Percentiles rank a stretch among this genome's conserved stretches.
These are phyloP conservation scores for Phoeniculus purpureus DNA, from an alignment of 2,797 vertebrate genomes.

Conservation along the genomic window DNA sequence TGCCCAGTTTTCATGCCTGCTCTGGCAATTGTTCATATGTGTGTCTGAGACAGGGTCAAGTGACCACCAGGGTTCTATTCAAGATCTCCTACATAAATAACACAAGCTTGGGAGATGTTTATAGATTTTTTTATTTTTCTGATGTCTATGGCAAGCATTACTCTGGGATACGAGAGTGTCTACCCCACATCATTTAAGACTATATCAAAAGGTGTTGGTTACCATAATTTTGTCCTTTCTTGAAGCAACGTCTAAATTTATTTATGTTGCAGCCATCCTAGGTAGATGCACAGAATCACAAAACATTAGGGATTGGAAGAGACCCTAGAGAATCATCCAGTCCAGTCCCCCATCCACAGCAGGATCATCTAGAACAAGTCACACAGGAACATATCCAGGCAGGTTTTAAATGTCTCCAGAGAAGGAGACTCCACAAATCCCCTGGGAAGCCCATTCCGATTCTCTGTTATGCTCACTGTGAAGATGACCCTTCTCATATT, in stretches of 20 bases:
- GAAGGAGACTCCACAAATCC: too few species aligned
- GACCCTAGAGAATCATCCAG: too few species aligned
- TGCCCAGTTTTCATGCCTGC: background rate
- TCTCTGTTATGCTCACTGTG: too few species aligned
- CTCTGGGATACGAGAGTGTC: background rate
- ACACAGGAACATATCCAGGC: too few species aligned
- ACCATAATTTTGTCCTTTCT: background rate
- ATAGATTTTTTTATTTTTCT: background rate
- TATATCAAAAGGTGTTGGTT: background rate
- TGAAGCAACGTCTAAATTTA: background rate
- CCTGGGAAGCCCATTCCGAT: too few species aligned
- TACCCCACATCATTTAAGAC: background rate
- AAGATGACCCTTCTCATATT: too few species aligned
- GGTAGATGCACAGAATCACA: background rate
- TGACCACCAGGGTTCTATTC: background rate
- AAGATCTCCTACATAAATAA: background rate
- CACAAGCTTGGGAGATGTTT: fast-evolving
- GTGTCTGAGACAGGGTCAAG: background rate
- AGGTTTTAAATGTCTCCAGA: too few species aligned
- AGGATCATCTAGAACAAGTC: too few species aligned
- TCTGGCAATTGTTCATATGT: background rate
- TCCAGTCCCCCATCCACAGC: too few species aligned
- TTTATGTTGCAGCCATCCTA: background rate
- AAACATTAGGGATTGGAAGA: too few species aligned
- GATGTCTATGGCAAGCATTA: background rate